Conservation (phyloP, 2,888 invertebrate species). For the Leucophenga maculata region DNA sequence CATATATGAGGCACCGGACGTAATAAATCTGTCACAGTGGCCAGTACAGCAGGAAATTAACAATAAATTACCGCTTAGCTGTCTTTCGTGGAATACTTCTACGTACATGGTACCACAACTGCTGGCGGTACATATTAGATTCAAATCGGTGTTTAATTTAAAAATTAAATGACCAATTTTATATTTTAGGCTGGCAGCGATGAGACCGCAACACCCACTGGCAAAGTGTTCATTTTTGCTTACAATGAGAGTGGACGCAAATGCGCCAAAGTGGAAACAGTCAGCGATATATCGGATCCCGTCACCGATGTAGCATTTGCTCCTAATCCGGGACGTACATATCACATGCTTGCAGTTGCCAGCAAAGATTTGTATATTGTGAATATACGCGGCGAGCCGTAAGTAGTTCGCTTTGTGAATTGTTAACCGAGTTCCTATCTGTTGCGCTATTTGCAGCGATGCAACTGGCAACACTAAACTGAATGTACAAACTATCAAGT, state of each 20-base stretch:
- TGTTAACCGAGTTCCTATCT: not conserved
- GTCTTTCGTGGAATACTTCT: conserved; percentile 95
- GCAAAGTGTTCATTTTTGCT: conserved; percentile 93
- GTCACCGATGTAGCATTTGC: conserved; percentile 97
- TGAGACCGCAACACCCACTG: conserved; percentile 75
- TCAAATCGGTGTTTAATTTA: too few species aligned
- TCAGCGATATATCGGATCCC: conserved; percentile 85
- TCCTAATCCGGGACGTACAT: conserved; percentile 93
- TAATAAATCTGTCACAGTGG: conserved; percentile 99
- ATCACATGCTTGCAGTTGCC: conserved; percentile 93
- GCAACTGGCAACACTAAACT: conserved; percentile 76
- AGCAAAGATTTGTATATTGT: conserved; percentile 93
- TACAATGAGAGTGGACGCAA: conserved; percentile 90
- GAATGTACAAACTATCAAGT: conserved; percentile 85
- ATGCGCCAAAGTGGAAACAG: conserved; percentile 90
- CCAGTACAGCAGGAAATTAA: conserved; percentile 94
- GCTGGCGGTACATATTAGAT: conserved; percentile 61
- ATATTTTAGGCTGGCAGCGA: conserved; percentile 70
- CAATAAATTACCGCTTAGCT: conserved; percentile 92
- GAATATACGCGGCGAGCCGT: conserved; percentile 83
- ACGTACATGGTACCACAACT: conserved; percentile 77
- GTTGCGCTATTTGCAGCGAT: conserved; percentile 51
- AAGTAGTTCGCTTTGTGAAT: conserved; percentile 63
- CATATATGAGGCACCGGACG: conserved; percentile 97
- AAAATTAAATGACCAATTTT: not conserved